Conservation (phyloP, 2,113 vertebrate genomes). For the Lamprotornis superbus region DNA sequence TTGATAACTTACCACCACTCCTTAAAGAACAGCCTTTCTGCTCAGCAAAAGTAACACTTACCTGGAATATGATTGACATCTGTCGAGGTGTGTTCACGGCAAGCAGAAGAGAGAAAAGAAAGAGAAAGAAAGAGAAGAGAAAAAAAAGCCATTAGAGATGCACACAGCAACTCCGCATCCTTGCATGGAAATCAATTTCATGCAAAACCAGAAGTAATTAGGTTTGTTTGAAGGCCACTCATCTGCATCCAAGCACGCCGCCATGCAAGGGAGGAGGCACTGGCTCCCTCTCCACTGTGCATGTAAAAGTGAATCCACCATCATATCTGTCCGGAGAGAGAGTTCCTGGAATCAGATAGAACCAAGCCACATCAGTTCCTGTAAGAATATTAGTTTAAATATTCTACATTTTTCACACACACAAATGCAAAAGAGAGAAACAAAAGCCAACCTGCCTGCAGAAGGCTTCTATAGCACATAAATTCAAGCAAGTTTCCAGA, state of each 20-base stretch:
- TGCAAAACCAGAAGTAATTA: slow-evolving; percentile 76
- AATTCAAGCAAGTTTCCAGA: slow-evolving; percentile 70
- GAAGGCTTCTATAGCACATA: slow-evolving; percentile 43
- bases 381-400: slow-evolving; percentile 80
- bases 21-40: neutral
- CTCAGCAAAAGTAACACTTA: slow-evolving; percentile 78
- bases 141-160: slow-evolving; percentile 72
- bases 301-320: slow-evolving; percentile 67
- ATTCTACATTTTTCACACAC: slow-evolving; percentile 67
- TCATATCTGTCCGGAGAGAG: slow-evolving; percentile 72
- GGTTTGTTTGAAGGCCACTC: slow-evolving; percentile 53
- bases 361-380: slow-evolving; percentile 66
- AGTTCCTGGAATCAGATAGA: slow-evolving; percentile 77
- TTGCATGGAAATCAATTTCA: slow-evolving; percentile 84
- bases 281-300: slow-evolving; percentile 73
- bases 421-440: slow-evolving; percentile 31
- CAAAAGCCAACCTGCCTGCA: neutral
- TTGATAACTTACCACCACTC: neutral
- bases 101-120: slow-evolving; percentile 68
- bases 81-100: slow-evolving; percentile 79
- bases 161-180: slow-evolving; percentile 60
- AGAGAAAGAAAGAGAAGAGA: slow-evolving; percentile 64
- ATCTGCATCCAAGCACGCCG: slow-evolving; percentile 66
- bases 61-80: slow-evolving; percentile 92
- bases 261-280: slow-evolving; percentile 76